These are phyloP conservation scores for Germaria angustata DNA, from an alignment of 2,888 invertebrate genomes.

Conservation along the genomic window DNA sequence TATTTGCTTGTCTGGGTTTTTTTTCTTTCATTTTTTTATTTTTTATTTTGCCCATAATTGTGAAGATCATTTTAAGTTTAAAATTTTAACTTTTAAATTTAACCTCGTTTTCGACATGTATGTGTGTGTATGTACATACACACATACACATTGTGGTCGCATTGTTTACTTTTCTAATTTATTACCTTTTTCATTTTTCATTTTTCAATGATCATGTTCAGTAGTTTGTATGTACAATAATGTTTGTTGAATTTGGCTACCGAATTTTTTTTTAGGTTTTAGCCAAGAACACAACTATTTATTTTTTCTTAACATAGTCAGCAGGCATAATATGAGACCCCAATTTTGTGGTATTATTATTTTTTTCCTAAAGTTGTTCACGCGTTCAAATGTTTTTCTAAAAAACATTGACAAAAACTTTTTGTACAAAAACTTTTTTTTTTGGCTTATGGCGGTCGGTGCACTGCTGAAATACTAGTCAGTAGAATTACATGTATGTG, in stretches of 20 bases:
- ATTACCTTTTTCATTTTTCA: slow-evolving; percentile 8
- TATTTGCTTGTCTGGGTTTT: slow-evolving; percentile 26
- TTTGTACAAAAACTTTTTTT: not conserved
- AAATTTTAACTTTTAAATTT: slow-evolving; percentile 61
- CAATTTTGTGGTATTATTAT: not conserved
- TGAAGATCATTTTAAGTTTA: slow-evolving; percentile 49
- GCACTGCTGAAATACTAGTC: not conserved
- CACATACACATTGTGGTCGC: slow-evolving; percentile 21
- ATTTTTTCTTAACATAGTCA: not conserved
- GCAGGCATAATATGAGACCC: not conserved
- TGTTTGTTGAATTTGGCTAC: slow-evolving; percentile 20
- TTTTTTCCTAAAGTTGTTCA: not conserved
- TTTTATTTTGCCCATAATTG: slow-evolving; percentile 37
- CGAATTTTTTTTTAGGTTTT: slow-evolving; percentile 31
- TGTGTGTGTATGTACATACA: too few species aligned
- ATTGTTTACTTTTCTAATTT: slow-evolving; percentile 22
- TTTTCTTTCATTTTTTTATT: not conserved
- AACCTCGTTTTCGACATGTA: slow-evolving; percentile 57
- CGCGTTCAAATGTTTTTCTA: not conserved
- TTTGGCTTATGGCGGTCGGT: not conserved
- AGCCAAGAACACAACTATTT: not conserved
- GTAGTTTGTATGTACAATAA: slow-evolving; percentile 30
- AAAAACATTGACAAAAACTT: not conserved
- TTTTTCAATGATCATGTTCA: slow-evolving; percentile 36
- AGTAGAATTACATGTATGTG: too few species aligned